Evolutionary conservation across 2,888 invertebrate genomes (phyloP), one percentile per base, ranked within the genome.

Genomic region (Chelonus formosanus): DNA sequence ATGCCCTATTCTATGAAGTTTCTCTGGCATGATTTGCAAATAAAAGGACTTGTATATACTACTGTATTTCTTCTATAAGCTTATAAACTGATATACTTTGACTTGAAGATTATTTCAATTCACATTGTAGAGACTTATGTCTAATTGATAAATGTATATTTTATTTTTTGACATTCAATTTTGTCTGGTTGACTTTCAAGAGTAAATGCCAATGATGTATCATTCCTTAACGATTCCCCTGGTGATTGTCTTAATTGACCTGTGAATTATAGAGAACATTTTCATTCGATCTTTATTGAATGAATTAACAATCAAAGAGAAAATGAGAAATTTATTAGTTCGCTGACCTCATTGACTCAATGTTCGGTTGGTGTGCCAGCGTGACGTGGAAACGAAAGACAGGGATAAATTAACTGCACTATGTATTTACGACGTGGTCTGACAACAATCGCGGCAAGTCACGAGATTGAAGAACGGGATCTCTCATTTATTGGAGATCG

Each of bases 381-480:
- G 40, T 53, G 53, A 61, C 53, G 53, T n/a, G 53, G 52, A 61
- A 53, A 8, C 52, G 44, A 34, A 53, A 61, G 61, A 61, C 61
- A 61, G 61, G 61, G 53, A 61, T 61, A 53, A 61, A 61, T 52
- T 61, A 61, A 52, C 47, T 61, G 44, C 53, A 61, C 52, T 31
- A 44, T 60, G 48, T 61, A 61, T 52, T 32, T 53, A 53, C 47
- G 53, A 43, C 53, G 34, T 60, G 36, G 60, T 32, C 53, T 5
- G 53, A 61, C 61, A 61, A 61, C 52, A 61, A 61, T 61, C 53
- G 61, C 53, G 43, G 8, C 40, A 43, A 61, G 58, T 64, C 57
- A 64, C 52, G 57, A 64, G 58, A 64, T 57, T 64, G 58, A 64
- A 58, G 52, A 57, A 53, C 64, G 64, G 55, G 64, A 64, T 64